Percentiles rank a stretch among this genome's conserved stretches.
Evolutionary conservation across 2,888 invertebrate genomes (phyloP).

Genomic region (Alloplasta piceator): DNA sequence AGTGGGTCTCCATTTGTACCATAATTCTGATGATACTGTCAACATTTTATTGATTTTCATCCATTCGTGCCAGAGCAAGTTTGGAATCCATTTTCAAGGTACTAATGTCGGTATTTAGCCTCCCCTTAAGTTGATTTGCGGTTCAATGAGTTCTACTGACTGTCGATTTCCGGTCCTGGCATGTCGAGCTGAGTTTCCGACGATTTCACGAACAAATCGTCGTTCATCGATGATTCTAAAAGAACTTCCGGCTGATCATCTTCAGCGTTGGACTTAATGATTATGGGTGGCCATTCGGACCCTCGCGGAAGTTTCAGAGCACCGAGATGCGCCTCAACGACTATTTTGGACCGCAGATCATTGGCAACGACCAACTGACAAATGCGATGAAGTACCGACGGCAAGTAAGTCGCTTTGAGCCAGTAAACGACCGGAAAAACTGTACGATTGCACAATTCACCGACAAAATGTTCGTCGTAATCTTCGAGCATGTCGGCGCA

Average conservation of each 20-base stretch:
- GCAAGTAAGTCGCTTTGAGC: conserved; percentile 93
- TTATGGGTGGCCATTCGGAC: conserved; percentile 78
- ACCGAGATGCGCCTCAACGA: conserved; percentile 83
- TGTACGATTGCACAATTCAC: conserved; percentile 92
- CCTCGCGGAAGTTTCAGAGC: conserved; percentile 73
- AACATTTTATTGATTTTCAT: too few species aligned
- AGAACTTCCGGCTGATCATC: conserved; percentile 59
- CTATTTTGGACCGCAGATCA: conserved; percentile 87
- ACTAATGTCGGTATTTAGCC: too few species aligned
- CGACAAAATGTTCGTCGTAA: conserved; percentile 89
- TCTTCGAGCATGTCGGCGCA: conserved; percentile 84
- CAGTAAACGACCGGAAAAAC: conserved; percentile 91
- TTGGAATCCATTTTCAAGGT: too few species aligned
- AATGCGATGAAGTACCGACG: conserved; percentile 92
- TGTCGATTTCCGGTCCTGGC: conserved; percentile 70
- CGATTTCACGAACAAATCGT: conserved; percentile 30
- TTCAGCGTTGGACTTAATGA: conserved; percentile 57
- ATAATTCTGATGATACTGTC: too few species aligned
- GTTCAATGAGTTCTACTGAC: conserved; percentile 63
- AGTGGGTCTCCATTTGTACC: too few species aligned
- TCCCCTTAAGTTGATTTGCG: conserved; percentile 18
- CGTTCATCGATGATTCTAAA: conserved; percentile 36
- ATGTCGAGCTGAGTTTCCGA: conserved; percentile 44
- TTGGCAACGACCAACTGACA: conserved; percentile 89
- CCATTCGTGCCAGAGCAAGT: too few species aligned